Evolutionary conservation across 2,888 invertebrate genomes (phyloP).

Genomic region (Rhagophthalmus giganteus): DNA sequence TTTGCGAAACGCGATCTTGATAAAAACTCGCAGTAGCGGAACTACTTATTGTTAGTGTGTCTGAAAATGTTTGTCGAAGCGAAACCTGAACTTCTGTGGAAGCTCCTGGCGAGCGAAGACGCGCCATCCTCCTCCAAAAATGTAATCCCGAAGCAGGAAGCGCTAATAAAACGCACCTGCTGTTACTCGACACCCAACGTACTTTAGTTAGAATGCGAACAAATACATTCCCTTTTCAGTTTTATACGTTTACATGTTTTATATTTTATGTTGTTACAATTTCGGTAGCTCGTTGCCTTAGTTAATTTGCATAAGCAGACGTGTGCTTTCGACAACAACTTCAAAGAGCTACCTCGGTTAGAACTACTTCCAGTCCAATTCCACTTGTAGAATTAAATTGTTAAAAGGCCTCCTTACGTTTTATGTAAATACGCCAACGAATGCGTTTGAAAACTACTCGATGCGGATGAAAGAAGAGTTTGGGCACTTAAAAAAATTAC

Average conservation of each 20-base stretch:
- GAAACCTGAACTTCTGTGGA: slow-evolving; percentile 21
- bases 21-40: slow-evolving; percentile 15
- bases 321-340: too few relatives aligned
- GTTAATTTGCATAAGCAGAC: slow-evolving; percentile 10
- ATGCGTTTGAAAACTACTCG: too few relatives aligned
- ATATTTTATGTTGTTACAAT: slow-evolving; percentile 14
- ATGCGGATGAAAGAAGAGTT: too few relatives aligned
- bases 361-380: background rate
- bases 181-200: slow-evolving; percentile 23
- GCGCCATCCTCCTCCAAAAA: slow-evolving; percentile 14
- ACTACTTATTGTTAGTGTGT: slow-evolving; percentile 25
- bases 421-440: background rate
- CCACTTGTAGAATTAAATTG: background rate
- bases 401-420: too few relatives aligned
- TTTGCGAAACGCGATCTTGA: slow-evolving; percentile 24
- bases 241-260: slow-evolving; percentile 22
- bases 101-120: slow-evolving; percentile 17
- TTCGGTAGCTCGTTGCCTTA: slow-evolving; percentile 10
- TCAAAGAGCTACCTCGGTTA: too few relatives aligned
- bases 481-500: too few relatives aligned
- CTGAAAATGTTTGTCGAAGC: slow-evolving; percentile 25
- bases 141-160: slow-evolving; percentile 23
- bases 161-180: slow-evolving; percentile 28
- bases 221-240: slow-evolving; percentile 12
- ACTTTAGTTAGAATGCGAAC: slow-evolving; percentile 15